phyloP scores from a whole-genome alignment of 2,888 invertebrate genomes.

The Drosophila dives region DNA sequence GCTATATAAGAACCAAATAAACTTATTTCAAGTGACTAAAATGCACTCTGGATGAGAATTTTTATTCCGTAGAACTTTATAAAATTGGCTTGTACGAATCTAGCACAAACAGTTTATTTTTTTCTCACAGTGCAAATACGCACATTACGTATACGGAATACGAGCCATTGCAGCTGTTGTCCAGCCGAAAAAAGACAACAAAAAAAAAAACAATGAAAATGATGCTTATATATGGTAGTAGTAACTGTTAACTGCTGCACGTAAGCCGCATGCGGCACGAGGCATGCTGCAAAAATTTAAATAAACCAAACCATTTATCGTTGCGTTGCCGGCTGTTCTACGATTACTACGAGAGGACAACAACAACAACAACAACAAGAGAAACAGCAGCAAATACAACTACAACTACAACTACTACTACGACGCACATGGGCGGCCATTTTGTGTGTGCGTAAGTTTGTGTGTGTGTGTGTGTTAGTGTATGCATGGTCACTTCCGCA shows the following conservation, averaged over 20 bases:
- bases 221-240: constrained; percentile 23
- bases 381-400: constrained; percentile 7
- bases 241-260: constrained; percentile 41
- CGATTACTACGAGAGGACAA: constrained; percentile 52
- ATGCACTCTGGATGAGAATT: not conserved
- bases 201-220: constrained; percentile 3
- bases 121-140: constrained; percentile 32
- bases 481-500: constrained; percentile 75
- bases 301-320: constrained; percentile 78
- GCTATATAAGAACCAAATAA: too few relatives aligned
- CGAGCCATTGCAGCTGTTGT: constrained; percentile 51
- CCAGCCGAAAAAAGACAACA: constrained; percentile 11
- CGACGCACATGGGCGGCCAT: constrained; percentile 63
- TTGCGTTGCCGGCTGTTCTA: constrained; percentile 64
- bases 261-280: constrained; percentile 36
- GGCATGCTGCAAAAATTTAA: constrained; percentile 61
- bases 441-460: constrained; percentile 37
- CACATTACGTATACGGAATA: constrained; percentile 54
- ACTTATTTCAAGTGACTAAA: not conserved
- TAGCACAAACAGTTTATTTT: not conserved
- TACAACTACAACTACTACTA: constrained; percentile 30
- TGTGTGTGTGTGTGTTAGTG: constrained; percentile 15
- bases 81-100: not conserved
- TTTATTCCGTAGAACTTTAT: not conserved
- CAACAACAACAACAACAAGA: constrained; percentile 27